These are phyloP conservation scores for Heliangelus exortis DNA, from an alignment of 2,797 vertebrate species.

Conservation along the genomic window DNA sequence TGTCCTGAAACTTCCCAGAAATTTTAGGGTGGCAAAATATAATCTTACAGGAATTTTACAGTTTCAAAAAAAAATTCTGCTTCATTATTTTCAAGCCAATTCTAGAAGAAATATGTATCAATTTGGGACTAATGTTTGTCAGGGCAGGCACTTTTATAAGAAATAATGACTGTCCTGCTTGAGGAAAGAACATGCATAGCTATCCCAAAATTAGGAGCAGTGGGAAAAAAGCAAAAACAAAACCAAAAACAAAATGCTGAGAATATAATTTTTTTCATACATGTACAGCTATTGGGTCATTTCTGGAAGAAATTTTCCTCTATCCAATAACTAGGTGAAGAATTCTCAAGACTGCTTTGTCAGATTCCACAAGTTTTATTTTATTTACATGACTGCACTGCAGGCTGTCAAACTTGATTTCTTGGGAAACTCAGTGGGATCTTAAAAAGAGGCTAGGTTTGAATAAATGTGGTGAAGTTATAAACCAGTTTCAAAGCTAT, in stretches of 20 bases:
- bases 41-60: not conserved
- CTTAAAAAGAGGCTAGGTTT: constrained; percentile 4
- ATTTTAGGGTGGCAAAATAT: constrained; percentile 9
- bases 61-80: not conserved
- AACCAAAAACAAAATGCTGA: not conserved
- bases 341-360: constrained; percentile 15
- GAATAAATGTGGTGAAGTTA: not conserved
- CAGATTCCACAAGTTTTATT: not conserved
- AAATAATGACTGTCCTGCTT: not conserved
- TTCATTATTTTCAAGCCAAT: not conserved
- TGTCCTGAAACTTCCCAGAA: not conserved
- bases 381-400: constrained; percentile 17
- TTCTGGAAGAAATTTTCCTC: constrained; percentile 5
- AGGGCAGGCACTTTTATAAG: not conserved
- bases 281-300: not conserved
- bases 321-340: not conserved
- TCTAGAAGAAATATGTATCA: not conserved
- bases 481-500: not conserved
- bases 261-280: not conserved
- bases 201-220: not conserved
- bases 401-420: constrained; percentile 20
- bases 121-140: not conserved
- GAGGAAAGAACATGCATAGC: not conserved
- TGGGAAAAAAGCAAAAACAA: not conserved
- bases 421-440: not conserved